Base-by-base conservation (phyloP, 2,113 vertebrate genomes). In the Seriola aureovittata region DNA sequence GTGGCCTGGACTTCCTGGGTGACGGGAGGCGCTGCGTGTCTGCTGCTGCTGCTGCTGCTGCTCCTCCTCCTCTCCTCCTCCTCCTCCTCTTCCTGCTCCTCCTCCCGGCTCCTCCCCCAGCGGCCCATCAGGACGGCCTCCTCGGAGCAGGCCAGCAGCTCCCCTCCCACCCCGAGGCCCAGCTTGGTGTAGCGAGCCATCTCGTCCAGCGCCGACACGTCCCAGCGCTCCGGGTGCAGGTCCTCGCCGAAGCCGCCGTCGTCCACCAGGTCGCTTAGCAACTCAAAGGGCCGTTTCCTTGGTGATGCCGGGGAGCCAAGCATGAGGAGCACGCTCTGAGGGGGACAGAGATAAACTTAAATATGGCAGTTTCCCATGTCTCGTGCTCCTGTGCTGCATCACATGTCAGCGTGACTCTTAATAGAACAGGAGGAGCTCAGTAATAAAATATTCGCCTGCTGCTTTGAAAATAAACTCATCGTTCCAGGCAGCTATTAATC, bases 201-300 rank as follows among this genome's bases (percentile, higher is more conserved):
- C 84, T 95, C 95, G 40, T 95, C 95, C 90, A 95, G 87, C 0
- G 94, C 92, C 0, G 95, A 95, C 36, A 95, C 92, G 8, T 95
- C 95, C 95, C 95, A 95, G 58, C 93, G 94, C 86, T 95, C 95
- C 0, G 92, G 86, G 72, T 91, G 92, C 46, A 93, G 90, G 82
- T 95, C 94, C 89, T 95, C 94, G 0, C 91, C 89, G 1, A 94
- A 84, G 72, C 93, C 91, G 0, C 92, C 95, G 8, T 95, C 95
- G 23, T 95, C 95, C 86, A 95, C 95, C 66, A 95, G 87, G 91
- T 95, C 95, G 76, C 95, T 95, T 52, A 95, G 90, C 85, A 95
- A 85, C 92, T 95, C 95, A 32, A 95, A 95, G 64, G 94, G 93
- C 13, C 93, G 94, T 83, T 95, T 95, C 82, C 93, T 70, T 6